phyloP scores from a whole-genome alignment of 2,888 invertebrate genomes.

The Epirrhoe tristata region DNA sequence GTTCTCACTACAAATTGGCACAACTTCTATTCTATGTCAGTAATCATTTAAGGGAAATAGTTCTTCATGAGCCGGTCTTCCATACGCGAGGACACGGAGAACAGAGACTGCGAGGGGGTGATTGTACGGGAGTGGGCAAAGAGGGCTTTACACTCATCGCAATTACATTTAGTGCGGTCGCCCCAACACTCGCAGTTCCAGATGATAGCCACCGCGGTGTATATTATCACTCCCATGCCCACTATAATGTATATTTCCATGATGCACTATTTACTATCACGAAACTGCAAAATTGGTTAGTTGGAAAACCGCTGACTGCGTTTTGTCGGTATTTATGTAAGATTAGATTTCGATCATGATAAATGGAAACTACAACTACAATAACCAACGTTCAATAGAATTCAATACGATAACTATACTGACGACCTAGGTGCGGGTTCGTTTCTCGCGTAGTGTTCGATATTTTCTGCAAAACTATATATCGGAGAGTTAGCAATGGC shows the following conservation, averaged over 20 bases:
- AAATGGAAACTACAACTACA: too few species aligned
- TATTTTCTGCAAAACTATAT: not conserved
- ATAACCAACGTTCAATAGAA: too few species aligned
- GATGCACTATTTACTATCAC: slow-evolving; percentile 51
- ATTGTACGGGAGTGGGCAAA: slow-evolving; percentile 51
- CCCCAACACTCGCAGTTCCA: slow-evolving; percentile 71
- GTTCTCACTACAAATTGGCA: not conserved
- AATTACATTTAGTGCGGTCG: slow-evolving; percentile 66
- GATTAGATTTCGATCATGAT: not conserved
- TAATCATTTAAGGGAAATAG: slow-evolving; percentile 22
- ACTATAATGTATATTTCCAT: slow-evolving; percentile 79
- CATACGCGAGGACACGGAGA: slow-evolving; percentile 69
- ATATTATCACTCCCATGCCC: slow-evolving; percentile 74
- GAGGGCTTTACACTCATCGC: slow-evolving; percentile 73
- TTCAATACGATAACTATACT: too few species aligned
- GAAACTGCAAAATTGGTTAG: slow-evolving; percentile 34
- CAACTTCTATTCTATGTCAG: slow-evolving; percentile 2
- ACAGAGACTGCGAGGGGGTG: slow-evolving; percentile 51
- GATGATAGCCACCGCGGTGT: slow-evolving; percentile 65
- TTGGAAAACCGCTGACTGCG: slow-evolving; percentile 1
- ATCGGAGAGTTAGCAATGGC: slow-evolving; percentile 38
- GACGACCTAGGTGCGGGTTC: too few species aligned
- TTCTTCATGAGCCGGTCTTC: slow-evolving; percentile 55
- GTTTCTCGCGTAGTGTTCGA: too few species aligned
- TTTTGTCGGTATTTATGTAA: slow-evolving; percentile 23